phyloP scores from a whole-genome alignment of 2,113 vertebrate species.

The Neodontobutis hainanensis region DNA sequence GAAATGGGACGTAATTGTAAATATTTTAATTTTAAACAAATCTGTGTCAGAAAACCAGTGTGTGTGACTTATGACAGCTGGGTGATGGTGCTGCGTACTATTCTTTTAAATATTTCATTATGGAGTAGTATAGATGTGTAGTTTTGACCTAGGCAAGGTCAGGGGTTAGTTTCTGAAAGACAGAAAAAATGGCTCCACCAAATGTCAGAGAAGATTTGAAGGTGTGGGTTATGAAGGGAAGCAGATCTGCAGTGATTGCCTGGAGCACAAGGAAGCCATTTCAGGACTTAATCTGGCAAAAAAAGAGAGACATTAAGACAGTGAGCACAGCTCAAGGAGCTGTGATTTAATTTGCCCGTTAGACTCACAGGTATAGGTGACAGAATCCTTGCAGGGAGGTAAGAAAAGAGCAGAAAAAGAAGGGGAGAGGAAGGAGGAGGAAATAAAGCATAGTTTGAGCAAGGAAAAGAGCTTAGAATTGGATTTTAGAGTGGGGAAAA shows the following conservation, averaged over 20 bases:
- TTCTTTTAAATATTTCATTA: slow-evolving; percentile 8
- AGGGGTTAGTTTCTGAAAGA: background rate
- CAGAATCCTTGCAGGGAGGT: slow-evolving; percentile 34
- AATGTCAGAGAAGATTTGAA: slow-evolving; percentile 51
- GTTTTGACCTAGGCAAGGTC: background rate
- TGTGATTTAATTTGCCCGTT: slow-evolving; percentile 59
- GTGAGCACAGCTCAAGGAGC: slow-evolving; percentile 27
- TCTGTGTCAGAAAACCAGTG: background rate
- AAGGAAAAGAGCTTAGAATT: slow-evolving; percentile 49
- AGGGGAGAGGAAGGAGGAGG: slow-evolving; percentile 1
- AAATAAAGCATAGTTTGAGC: slow-evolving; percentile 35
- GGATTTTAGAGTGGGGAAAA: slow-evolving; percentile 58
- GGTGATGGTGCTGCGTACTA: background rate
- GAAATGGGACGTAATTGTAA: too few species aligned
- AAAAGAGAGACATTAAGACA: slow-evolving; percentile 35
- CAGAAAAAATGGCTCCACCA: slow-evolving; percentile 12
- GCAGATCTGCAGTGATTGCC: slow-evolving; percentile 37
- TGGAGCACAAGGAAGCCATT: slow-evolving; percentile 33
- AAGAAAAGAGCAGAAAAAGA: background rate
- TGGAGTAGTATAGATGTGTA: background rate
- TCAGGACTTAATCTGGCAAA: slow-evolving; percentile 51
- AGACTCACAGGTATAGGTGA: slow-evolving; percentile 27
- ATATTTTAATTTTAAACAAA: background rate
- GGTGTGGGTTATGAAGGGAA: slow-evolving; percentile 26
- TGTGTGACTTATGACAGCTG: slow-evolving; percentile 7